Evolutionary conservation across 2,113 vertebrate species (phyloP).

Genomic region (Mustelus asterias): DNA sequence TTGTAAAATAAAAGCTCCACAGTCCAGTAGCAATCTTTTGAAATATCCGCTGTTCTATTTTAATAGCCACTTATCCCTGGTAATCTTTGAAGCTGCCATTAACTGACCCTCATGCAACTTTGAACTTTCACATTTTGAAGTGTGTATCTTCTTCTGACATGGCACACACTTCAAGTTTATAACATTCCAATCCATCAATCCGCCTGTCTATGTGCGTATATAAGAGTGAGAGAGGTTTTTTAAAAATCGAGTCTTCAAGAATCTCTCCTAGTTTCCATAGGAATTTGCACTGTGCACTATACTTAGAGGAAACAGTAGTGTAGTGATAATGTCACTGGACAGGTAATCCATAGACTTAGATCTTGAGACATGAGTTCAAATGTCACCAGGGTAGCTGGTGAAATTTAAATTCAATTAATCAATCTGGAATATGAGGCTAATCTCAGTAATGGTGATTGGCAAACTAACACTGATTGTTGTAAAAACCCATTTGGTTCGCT

Average conservation of each 20-base stretch:
- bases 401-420: no score
- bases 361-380: no score
- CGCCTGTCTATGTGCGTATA: background rate
- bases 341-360: no score
- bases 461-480: no score
- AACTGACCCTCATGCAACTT: background rate
- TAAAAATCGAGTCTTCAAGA: background rate
- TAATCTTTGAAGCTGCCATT: background rate
- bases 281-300: background rate
- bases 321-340: no score
- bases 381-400: no score
- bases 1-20: background rate
- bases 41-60: conserved; percentile 13
- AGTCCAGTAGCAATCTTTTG: background rate
- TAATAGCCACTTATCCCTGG: conserved; percentile 1
- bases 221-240: background rate
- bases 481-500: no score
- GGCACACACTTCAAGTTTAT: background rate
- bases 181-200: background rate
- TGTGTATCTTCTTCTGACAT: background rate
- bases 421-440: no score
- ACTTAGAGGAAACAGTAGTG: no score
- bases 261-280: no score
- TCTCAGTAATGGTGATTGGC: no score
- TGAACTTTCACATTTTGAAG: conserved; percentile 19